Percentiles rank a stretch among this genome's conserved stretches.
phyloP scores from a whole-genome alignment of 1,140 invertebrate genomes.

The Temnothorax longispinosus region DNA sequence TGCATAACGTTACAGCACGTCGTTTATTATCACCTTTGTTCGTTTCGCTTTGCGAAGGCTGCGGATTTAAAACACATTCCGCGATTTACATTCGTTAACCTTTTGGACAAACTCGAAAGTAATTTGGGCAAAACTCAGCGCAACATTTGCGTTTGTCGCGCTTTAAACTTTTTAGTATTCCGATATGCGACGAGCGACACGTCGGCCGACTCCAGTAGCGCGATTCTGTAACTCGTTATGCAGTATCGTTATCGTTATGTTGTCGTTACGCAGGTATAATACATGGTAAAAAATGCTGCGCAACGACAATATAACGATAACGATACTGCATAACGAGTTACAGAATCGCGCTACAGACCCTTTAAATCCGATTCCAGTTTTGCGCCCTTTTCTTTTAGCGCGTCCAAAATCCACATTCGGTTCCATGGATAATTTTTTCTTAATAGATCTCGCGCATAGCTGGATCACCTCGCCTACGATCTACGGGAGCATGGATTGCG shows the following conservation, averaged over 20 bases:
- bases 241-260: too few relatives aligned
- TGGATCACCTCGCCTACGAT: conserved; percentile 18
- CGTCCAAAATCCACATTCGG: neutral
- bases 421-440: neutral
- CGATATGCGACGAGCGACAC: too few relatives aligned
- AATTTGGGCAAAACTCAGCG: neutral
- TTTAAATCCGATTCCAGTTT: neutral
- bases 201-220: too few relatives aligned
- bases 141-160: neutral
- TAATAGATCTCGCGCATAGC: neutral
- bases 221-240: too few relatives aligned
- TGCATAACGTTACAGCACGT: neutral
- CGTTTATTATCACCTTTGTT: conserved; percentile 18
- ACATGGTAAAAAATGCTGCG: too few relatives aligned
- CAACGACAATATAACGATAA: too few relatives aligned
- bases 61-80: neutral
- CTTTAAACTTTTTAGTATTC: neutral
- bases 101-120: neutral
- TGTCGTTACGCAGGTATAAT: too few relatives aligned
- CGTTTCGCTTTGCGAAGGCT: neutral
- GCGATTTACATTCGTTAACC: neutral
- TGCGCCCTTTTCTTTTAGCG: neutral
- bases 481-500: conserved; percentile 4
- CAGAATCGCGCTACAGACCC: too few relatives aligned
- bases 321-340: too few relatives aligned